Conservation (phyloP, 2,797 vertebrate genomes). For the Spea hammondii region DNA sequence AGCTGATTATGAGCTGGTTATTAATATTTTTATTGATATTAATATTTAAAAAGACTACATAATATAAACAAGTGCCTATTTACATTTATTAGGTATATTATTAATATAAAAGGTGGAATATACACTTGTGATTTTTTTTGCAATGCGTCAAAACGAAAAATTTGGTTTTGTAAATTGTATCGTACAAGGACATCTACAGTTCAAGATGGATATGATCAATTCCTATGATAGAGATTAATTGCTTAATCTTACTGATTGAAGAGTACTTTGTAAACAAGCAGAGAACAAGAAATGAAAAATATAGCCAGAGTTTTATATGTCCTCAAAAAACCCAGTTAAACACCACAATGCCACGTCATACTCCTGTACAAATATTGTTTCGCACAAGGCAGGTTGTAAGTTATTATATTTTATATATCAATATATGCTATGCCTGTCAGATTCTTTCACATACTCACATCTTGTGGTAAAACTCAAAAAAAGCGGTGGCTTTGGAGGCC, state of each 20-base stretch:
- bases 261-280: slow-evolving; percentile 23
- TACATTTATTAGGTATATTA: too few relatives aligned
- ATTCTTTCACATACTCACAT: too few relatives aligned
- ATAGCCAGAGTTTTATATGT: slow-evolving; percentile 2
- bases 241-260: slow-evolving; percentile 29
- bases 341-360: background rate
- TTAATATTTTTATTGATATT: too few relatives aligned
- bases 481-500: too few relatives aligned
- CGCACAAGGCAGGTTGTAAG: background rate
- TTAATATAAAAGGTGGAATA: too few relatives aligned
- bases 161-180: slow-evolving; percentile 16
- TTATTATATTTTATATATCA: background rate
- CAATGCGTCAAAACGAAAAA: background rate
- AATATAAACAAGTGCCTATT: too few relatives aligned
- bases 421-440: too few relatives aligned
- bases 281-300: slow-evolving; percentile 36
- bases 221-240: slow-evolving; percentile 43
- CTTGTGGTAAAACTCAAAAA: too few relatives aligned
- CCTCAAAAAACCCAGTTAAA: background rate
- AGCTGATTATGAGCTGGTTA: too few relatives aligned
- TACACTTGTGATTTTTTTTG: background rate
- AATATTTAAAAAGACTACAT: too few relatives aligned
- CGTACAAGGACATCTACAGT: slow-evolving; percentile 4
- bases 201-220: slow-evolving; percentile 45
- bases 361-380: background rate